Conservation (phyloP, 23 tunicate species). For the Clavelina lepadiformis region DNA sequence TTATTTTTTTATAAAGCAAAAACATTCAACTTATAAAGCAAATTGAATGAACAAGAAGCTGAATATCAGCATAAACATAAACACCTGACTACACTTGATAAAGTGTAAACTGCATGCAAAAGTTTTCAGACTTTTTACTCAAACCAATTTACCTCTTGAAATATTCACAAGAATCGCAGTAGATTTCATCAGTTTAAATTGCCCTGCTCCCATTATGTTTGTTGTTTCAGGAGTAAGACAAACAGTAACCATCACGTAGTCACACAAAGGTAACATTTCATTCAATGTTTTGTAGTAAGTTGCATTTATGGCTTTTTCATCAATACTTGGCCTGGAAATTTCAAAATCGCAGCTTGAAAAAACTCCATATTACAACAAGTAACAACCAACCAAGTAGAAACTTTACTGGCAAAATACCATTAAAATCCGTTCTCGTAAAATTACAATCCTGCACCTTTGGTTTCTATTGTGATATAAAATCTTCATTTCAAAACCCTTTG, state of each 20-base stretch:
- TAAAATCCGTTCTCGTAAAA: not conserved
- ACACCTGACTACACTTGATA: too few relatives aligned
- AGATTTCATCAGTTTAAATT: slow-evolving; percentile 73
- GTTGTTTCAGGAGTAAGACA: slow-evolving; percentile 62
- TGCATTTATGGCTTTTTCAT: slow-evolving; percentile 47
- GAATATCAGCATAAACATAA: too few relatives aligned
- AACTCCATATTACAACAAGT: not conserved
- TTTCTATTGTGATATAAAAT: slow-evolving; percentile 79
- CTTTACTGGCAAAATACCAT: not conserved
- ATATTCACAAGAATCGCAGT: slow-evolving; percentile 58
- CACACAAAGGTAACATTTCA: slow-evolving; percentile 87
- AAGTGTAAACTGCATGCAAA: too few relatives aligned
- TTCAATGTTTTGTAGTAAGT: slow-evolving; percentile 38
- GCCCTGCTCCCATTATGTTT: slow-evolving; percentile 47
- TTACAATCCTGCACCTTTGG: slow-evolving; percentile 21
- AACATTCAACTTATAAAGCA: too few relatives aligned
- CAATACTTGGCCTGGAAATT: slow-evolving; percentile 2
- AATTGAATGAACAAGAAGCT: too few relatives aligned
- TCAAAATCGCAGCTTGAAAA: not conserved
- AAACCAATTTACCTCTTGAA: slow-evolving; percentile 82
- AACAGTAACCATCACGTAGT: slow-evolving; percentile 56
- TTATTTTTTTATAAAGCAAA: too few relatives aligned
- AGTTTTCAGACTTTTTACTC: too few relatives aligned
- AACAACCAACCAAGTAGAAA: not conserved
- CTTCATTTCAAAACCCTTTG: slow-evolving; percentile 61